Percentiles rank a stretch among this genome's conserved stretches.
Conservation (phyloP, 2,888 invertebrate genomes). For the Allygus modestus region DNA sequence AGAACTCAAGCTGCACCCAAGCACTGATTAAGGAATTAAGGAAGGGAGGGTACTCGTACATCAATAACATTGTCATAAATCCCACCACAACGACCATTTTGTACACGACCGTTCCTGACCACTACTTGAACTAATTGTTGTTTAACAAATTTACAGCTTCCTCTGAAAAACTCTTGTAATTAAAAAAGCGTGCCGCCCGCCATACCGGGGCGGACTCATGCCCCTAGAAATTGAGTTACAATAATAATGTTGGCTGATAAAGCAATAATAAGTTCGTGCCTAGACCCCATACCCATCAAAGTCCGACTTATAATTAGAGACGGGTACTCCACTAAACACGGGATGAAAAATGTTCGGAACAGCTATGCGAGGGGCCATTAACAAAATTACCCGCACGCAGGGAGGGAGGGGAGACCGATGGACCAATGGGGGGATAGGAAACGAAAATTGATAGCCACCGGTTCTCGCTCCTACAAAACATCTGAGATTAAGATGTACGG, state of each 20-base stretch:
- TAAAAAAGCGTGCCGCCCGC: conserved; percentile 33
- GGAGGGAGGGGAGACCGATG: conserved; percentile 52
- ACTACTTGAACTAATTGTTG: conserved; percentile 31
- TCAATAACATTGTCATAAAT: background rate
- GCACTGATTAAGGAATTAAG: no score
- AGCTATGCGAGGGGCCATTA: conserved; percentile 62
- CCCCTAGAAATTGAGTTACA: conserved; percentile 45
- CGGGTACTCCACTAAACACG: conserved; percentile 40
- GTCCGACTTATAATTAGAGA: conserved; percentile 57
- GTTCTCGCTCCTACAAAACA: conserved; percentile 59
- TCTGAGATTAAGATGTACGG: conserved; percentile 59
- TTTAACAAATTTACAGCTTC: conserved; percentile 39
- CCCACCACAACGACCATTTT: background rate
- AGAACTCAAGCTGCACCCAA: no score
- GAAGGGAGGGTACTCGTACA: background rate
- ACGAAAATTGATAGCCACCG: conserved; percentile 64
- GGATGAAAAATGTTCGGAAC: conserved; percentile 64
- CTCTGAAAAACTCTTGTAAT: conserved; percentile 23
- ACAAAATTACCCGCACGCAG: conserved; percentile 62
- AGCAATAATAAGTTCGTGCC: conserved; percentile 53
- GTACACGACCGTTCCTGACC: background rate
- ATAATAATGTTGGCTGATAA: conserved; percentile 47
- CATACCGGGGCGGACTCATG: background rate
- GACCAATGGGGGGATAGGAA: conserved; percentile 63
- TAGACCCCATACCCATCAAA: conserved; percentile 21